Evolutionary conservation across 2,888 invertebrate genomes (phyloP).

Genomic region (Cataglyphis livida): DNA sequence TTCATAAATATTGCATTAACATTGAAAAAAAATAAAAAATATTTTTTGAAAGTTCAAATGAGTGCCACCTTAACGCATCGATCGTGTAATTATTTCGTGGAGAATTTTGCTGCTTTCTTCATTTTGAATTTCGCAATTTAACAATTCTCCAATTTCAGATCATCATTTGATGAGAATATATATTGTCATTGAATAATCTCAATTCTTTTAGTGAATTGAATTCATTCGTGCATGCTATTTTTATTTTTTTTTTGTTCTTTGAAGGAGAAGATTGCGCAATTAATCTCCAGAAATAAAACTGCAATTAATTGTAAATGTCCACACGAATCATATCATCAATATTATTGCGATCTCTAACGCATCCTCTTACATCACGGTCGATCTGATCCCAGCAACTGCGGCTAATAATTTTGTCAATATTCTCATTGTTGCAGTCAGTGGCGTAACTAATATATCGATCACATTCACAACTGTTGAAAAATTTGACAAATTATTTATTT

Average conservation of each 20-base stretch:
- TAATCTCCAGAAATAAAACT: background rate
- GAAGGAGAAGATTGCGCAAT: background rate
- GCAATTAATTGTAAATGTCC: background rate
- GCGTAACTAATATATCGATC: background rate
- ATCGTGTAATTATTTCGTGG: background rate
- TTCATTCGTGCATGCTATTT: background rate
- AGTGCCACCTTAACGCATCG: background rate
- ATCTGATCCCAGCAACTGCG: background rate
- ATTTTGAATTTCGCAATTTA: background rate
- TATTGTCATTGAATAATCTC: background rate
- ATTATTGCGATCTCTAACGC: background rate
- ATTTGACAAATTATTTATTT: background rate
- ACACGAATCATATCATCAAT: background rate
- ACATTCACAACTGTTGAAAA: background rate
- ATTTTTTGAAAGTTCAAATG: no score
- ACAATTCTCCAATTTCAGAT: background rate
- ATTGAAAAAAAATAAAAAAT: no score
- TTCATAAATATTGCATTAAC: no score
- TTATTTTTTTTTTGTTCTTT: background rate
- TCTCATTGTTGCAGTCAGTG: background rate
- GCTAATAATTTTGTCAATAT: constrained; percentile 1
- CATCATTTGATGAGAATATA: background rate
- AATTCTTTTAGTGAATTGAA: background rate
- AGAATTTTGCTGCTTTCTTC: background rate
- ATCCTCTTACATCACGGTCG: constrained; percentile 5